These are phyloP conservation scores for Spatula versicolor DNA, from an alignment of 2,797 vertebrate genomes.

Conservation along the genomic window DNA sequence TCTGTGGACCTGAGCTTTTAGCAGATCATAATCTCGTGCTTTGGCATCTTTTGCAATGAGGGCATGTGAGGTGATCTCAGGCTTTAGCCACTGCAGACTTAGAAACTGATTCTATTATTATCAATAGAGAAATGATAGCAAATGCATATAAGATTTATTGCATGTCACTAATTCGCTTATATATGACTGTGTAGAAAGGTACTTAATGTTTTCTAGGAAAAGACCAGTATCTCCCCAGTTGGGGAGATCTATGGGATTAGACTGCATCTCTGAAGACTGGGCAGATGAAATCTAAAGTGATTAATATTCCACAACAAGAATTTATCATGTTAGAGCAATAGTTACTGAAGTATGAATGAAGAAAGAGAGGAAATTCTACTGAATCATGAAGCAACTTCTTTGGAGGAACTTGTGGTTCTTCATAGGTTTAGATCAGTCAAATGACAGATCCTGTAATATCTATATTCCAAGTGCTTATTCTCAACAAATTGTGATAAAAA, in stretches of 20 bases:
- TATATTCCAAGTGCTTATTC: neutral
- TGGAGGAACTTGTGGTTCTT: neutral
- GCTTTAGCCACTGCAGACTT: neutral
- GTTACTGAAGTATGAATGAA: neutral
- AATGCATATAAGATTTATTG: neutral
- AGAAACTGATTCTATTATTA: constrained; percentile 18
- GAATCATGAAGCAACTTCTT: neutral
- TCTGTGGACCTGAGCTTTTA: neutral
- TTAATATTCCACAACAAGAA: neutral
- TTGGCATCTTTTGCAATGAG: neutral
- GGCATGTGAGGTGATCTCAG: neutral
- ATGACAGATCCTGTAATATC: neutral
- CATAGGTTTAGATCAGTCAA: neutral
- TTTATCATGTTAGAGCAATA: neutral
- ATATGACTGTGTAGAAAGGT: neutral
- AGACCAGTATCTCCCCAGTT: neutral
- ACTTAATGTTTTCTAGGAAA: neutral
- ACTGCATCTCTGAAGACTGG: neutral
- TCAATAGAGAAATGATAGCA: neutral
- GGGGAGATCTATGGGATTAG: neutral
- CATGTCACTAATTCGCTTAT: neutral
- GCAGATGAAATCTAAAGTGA: neutral
- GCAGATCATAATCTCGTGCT: neutral
- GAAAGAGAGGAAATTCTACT: constrained; percentile 5
- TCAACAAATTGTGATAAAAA: neutral